Percentiles rank a stretch among this genome's conserved stretches.
phyloP scores from a whole-genome alignment of 2,888 invertebrate species.

The Julus scanicus region DNA sequence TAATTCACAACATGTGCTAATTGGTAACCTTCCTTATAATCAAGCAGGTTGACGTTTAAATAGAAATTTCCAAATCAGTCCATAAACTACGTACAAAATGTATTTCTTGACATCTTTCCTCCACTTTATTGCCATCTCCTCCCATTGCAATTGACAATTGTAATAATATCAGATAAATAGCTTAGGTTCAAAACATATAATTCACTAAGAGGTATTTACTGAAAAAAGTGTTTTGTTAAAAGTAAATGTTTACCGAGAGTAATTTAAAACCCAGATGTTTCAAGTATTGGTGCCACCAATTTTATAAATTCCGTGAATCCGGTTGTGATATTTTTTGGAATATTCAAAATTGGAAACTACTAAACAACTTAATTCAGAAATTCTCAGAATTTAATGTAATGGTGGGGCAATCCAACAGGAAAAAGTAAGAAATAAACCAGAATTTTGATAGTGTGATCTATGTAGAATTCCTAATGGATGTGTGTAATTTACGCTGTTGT shows the following conservation, averaged over 20 bases:
- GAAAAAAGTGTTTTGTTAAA: neutral
- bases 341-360: neutral
- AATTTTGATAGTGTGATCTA: neutral
- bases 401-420: slow-evolving; percentile 13
- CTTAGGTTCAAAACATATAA: neutral
- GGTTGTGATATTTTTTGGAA: neutral
- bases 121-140: neutral
- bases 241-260: neutral
- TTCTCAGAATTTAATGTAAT: neutral
- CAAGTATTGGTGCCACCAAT: no score
- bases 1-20: no score
- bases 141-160: neutral
- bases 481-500: neutral
- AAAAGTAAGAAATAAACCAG: neutral
- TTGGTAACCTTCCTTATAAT: neutral
- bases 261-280: neutral
- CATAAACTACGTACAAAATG: neutral
- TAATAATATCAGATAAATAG: neutral
- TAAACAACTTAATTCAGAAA: neutral
- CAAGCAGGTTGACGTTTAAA: neutral
- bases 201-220: neutral
- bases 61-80: neutral
- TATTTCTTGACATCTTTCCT: neutral
- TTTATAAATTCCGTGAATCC: neutral
- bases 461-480: neutral